Conservation (phyloP, 2,888 invertebrate species). For the Harmothoe impar region DNA sequence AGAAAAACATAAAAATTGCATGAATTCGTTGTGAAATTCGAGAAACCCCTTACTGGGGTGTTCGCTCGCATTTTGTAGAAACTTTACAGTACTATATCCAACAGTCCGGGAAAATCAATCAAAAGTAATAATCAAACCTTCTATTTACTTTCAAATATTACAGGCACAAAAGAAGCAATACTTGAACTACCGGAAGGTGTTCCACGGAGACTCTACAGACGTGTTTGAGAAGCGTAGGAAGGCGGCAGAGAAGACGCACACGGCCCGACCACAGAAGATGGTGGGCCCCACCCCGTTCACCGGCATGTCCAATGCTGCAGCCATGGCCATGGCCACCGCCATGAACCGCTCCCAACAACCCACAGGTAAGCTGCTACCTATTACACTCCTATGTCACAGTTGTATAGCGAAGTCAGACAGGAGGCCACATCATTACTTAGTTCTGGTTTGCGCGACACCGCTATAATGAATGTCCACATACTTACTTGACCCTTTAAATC, state of each 20-base stretch:
- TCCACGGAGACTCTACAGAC: constrained; percentile 90
- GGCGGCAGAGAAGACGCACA: constrained; percentile 64
- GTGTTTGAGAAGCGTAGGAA: constrained; percentile 87
- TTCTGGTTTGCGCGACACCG: not conserved
- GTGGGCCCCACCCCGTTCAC: constrained; percentile 82
- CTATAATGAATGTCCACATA: too few species aligned
- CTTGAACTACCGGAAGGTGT: constrained; percentile 90
- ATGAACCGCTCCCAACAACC: constrained; percentile 81
- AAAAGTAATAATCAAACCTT: too few species aligned
- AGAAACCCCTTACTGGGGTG: too few species aligned
- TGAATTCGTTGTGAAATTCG: too few species aligned
- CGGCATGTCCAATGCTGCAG: constrained; percentile 80
- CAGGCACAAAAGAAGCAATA: constrained; percentile 91
- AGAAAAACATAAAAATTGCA: too few species aligned
- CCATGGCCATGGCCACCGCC: constrained; percentile 82
- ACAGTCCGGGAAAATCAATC: too few species aligned
- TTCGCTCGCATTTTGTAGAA: too few species aligned
- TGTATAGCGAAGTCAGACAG: not conserved
- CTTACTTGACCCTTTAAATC: too few species aligned
- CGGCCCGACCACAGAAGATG: constrained; percentile 61
- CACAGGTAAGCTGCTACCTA: not conserved
- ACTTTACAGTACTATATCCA: too few species aligned
- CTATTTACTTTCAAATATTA: too few species aligned
- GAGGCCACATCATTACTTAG: not conserved
- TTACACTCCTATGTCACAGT: not conserved